These are phyloP conservation scores for Elegia similella DNA, from an alignment of 2,888 invertebrate species.

Conservation along the genomic window DNA sequence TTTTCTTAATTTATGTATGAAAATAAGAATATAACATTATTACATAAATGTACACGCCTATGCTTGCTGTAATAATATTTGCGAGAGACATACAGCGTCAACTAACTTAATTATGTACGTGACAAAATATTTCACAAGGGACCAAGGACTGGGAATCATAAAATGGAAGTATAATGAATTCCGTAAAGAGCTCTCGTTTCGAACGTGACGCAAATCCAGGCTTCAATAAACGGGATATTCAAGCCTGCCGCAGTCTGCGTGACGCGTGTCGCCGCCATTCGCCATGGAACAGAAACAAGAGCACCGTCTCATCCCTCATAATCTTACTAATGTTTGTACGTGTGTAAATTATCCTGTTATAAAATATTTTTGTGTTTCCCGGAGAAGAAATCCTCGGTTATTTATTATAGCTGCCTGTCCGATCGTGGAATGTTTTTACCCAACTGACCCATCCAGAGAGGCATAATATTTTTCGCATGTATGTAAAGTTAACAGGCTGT, in stretches of 20 bases:
- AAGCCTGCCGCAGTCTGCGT: conserved; percentile 39
- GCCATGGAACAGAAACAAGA: conserved; percentile 39
- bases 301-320: conserved; percentile 35
- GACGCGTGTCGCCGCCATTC: conserved; percentile 39
- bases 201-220: conserved; percentile 23
- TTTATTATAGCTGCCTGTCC: neutral
- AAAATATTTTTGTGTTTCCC: neutral
- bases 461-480: too few relatives aligned
- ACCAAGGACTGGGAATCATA: conserved; percentile 31
- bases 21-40: too few relatives aligned
- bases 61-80: neutral
- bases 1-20: too few relatives aligned
- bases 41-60: neutral
- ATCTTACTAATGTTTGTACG: conserved; percentile 25
- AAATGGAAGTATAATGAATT: conserved; percentile 54
- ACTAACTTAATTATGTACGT: conserved; percentile 41
- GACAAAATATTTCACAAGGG: conserved; percentile 39
- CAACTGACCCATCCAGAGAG: too few relatives aligned
- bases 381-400: neutral
- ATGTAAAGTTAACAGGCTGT: too few relatives aligned
- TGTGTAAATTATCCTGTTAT: neutral
- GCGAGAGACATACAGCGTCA: conserved; percentile 15
- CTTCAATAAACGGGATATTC: conserved; percentile 51
- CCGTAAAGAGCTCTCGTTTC: conserved; percentile 39
- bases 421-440: neutral